phyloP scores from a whole-genome alignment of 2,113 vertebrate genomes.

The Tupaia tana region DNA sequence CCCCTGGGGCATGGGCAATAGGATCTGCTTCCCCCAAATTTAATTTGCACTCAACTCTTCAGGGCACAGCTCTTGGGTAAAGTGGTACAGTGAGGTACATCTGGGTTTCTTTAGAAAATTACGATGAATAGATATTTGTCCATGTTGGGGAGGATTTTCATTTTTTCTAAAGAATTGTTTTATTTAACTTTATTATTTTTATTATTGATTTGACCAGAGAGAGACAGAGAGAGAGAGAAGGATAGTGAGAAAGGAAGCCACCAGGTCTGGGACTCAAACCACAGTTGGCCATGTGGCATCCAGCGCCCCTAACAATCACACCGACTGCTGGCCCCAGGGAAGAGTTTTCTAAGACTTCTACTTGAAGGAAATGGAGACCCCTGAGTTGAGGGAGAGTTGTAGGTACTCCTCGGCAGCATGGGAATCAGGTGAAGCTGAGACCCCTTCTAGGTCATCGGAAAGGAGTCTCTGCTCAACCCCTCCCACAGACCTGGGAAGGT shows the following conservation, averaged over 20 bases:
- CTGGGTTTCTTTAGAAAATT: slow-evolving; percentile 20
- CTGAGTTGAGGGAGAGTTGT: background rate
- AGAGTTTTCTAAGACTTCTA: background rate
- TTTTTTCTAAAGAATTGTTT: too few species aligned
- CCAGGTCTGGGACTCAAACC: too few species aligned
- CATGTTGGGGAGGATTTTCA: background rate
- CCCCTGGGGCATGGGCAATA: background rate
- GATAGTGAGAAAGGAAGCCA: too few species aligned
- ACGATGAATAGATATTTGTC: slow-evolving; percentile 1
- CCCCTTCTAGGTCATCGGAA: background rate
- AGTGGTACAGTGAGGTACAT: background rate
- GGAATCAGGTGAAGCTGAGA: background rate
- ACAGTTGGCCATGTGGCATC: too few species aligned
- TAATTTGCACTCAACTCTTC: slow-evolving; percentile 14
- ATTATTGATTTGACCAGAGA: too few species aligned
- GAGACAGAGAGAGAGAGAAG: too few species aligned
- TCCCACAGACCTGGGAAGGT: background rate
- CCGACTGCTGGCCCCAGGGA: too few species aligned
- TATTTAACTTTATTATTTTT: too few species aligned
- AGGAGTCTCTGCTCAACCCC: background rate
- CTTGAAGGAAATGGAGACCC: background rate
- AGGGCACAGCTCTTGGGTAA: slow-evolving; percentile 42
- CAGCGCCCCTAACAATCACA: too few species aligned
- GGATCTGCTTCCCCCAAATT: background rate
- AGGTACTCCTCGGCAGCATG: background rate